Conservation (phyloP, 2,888 invertebrate genomes). For the Microctonus aethiopoides region DNA sequence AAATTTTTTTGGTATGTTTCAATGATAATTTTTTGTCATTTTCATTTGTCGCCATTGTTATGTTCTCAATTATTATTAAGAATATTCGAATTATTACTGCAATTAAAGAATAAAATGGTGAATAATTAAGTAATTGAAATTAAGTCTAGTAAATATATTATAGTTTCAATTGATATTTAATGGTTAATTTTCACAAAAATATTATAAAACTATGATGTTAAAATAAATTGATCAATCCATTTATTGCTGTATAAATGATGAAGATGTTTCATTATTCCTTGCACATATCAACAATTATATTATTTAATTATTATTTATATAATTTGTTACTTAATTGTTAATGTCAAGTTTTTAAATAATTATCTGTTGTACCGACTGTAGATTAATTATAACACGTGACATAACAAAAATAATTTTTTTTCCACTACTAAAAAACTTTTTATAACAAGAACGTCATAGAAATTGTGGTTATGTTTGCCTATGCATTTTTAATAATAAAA, state of each 20-base stretch:
- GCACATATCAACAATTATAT: not conserved
- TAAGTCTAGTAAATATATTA: not conserved
- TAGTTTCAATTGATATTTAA: not conserved
- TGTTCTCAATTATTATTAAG: not conserved
- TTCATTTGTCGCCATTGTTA: not conserved
- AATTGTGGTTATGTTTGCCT: not conserved
- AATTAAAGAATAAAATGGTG: not conserved
- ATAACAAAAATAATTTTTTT: not conserved
- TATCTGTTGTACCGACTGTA: not conserved
- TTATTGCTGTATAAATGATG: not conserved
- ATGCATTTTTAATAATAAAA: too few relatives aligned
- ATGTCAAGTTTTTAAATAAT: too few relatives aligned
- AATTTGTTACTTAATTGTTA: too few relatives aligned
- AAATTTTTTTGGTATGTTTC: not conserved
- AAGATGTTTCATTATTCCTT: not conserved
- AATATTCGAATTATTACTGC: not conserved
- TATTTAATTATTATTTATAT: not conserved
- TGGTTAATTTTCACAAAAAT: not conserved
- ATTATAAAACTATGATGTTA: not conserved
- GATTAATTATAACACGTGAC: not conserved
- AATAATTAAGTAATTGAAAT: not conserved
- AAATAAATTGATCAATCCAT: not conserved
- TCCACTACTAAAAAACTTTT: not conserved
- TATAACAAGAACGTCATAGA: not conserved
- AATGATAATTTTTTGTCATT: not conserved